Evolutionary conservation across 2,797 vertebrate genomes (phyloP).

Genomic region (Eleutherodactylus coqui): DNA sequence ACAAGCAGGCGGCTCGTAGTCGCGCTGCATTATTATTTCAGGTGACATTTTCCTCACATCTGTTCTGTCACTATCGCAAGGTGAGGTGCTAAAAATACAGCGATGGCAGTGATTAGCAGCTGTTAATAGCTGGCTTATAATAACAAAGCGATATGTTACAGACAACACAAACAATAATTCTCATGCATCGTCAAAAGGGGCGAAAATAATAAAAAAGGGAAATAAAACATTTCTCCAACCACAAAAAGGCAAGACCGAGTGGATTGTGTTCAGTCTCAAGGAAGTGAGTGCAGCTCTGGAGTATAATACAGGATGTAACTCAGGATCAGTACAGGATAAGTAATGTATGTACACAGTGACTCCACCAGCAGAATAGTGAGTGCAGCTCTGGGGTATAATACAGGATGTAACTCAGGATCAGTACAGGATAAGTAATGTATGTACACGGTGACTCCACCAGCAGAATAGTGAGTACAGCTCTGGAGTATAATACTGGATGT

Average conservation of each 20-base stretch:
- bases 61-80: neutral
- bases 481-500: neutral
- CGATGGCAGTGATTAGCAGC: constrained; percentile 31
- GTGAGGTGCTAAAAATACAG: constrained; percentile 29
- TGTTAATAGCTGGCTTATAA: constrained; percentile 5
- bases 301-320: neutral
- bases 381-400: neutral
- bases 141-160: constrained; percentile 2
- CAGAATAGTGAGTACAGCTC: neutral
- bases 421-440: neutral
- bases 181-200: neutral
- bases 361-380: neutral
- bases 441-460: neutral
- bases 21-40: neutral
- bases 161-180: constrained; percentile 12
- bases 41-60: constrained; percentile 15
- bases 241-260: neutral
- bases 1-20: neutral
- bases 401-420: neutral
- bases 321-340: neutral
- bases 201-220: neutral
- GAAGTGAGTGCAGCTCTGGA: neutral
- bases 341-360: neutral
- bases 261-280: neutral
- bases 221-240: neutral